Percentiles rank a stretch among this genome's conserved stretches.
Conservation (phyloP, 2,113 vertebrate genomes). For the Heterochromis multidens region DNA sequence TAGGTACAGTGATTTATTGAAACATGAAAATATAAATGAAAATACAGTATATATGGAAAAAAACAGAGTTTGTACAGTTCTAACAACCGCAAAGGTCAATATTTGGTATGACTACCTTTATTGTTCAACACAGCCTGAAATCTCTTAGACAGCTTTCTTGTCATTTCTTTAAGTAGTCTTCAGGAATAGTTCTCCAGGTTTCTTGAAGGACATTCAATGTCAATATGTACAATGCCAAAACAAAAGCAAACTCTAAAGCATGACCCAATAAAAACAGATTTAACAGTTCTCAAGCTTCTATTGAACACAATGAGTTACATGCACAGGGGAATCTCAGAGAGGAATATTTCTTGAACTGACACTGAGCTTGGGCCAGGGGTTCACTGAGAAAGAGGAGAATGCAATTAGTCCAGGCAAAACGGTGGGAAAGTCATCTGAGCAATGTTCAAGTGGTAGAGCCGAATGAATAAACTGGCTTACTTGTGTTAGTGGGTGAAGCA, state of each 20-base stretch:
- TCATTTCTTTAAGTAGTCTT: not conserved
- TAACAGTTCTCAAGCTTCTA: not conserved
- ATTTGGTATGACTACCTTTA: not conserved
- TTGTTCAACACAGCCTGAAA: not conserved
- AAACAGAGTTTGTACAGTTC: not conserved
- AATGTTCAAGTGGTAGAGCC: not conserved
- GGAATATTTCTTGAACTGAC: not conserved
- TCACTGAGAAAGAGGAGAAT: not conserved
- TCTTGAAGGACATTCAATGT: not conserved
- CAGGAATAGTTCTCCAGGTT: not conserved
- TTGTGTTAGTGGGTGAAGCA: not conserved
- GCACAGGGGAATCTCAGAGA: not conserved
- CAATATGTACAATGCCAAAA: not conserved
- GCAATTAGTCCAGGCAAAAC: not conserved
- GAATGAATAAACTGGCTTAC: not conserved
- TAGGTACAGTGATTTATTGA: not conserved
- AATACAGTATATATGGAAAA: not conserved
- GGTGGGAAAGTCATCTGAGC: not conserved
- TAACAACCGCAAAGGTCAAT: rapidly evolving
- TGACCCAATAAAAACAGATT: not conserved
- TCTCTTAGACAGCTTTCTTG: not conserved
- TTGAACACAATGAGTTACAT: not conserved
- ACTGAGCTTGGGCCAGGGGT: not conserved
- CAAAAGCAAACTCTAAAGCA: not conserved
- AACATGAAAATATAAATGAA: not conserved